phyloP scores from a whole-genome alignment of 2,113 vertebrate species.

The Pavo muticus region DNA sequence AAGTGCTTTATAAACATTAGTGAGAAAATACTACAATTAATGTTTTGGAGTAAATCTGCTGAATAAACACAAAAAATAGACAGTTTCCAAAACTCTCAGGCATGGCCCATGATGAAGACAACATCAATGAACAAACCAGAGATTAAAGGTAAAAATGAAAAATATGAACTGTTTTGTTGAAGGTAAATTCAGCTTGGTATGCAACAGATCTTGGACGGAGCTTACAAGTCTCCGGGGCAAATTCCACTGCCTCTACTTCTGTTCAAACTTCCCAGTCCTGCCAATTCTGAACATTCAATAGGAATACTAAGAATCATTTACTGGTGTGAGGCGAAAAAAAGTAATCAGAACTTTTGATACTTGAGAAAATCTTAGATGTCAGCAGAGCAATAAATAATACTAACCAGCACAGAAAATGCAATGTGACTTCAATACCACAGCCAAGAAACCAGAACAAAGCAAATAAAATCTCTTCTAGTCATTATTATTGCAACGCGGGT shows the following conservation, averaged over 20 bases:
- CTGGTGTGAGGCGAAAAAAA: not conserved
- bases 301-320: not conserved
- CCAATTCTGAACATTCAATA: not conserved
- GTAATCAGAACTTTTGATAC: not conserved
- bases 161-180: not conserved
- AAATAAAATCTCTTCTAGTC: not conserved
- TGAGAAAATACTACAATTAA: not conserved
- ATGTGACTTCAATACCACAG: slow-evolving; percentile 1
- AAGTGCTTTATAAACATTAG: not conserved
- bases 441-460: slow-evolving; percentile 24
- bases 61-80: not conserved
- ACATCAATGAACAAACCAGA: not conserved
- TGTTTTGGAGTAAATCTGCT: not conserved
- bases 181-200: not conserved
- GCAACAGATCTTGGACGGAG: not conserved
- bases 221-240: not conserved
- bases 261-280: not conserved
- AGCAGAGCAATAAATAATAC: slow-evolving; percentile 21
- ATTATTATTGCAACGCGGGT: not conserved
- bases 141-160: not conserved
- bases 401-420: not conserved
- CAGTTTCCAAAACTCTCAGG: not conserved
- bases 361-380: not conserved
- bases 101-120: not conserved
- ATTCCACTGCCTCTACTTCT: not conserved